Base-by-base conservation (phyloP, 23 tunicate genomes). In the Trididemnum nubilum region DNA sequence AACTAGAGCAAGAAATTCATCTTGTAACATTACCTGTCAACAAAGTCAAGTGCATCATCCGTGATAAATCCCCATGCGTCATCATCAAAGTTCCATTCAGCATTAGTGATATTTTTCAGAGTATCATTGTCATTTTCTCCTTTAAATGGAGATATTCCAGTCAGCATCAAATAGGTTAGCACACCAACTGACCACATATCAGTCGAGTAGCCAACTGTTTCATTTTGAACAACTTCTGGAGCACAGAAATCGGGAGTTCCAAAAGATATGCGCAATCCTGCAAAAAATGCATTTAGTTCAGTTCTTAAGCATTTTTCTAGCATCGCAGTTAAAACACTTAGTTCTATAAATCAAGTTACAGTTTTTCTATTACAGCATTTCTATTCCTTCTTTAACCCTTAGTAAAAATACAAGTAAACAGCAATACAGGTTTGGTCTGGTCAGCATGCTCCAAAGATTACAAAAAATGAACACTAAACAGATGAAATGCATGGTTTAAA, bases 101-200 rank as follows among this genome's bases (percentile, higher is more conserved):
- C 98, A 31, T 85, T 82, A 1, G 85, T 59, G 19, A 94, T 86
- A 35, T 89, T 94, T 72, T 81, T 81, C 72, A 85, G 34, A 3
- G 91, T 89, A 0, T 88, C 98, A 5, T 77, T 71, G 65, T 82
- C 92, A 33, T 89, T 94, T 49, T 89, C 86, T 2, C 98, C 98
- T 25, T 72, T 85, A 91, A 94, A 94, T 27, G 98, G 98, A 9
- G 89, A 81, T 29, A 84, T 34, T 50, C 98, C 98, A 52, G 94
- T 81, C 1, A 94, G 85, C 78, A 94, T 27, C 9, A 88, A 50
- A 51, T 89, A 89, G 0, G 90, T 60, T 24, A 94, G 64, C 19
- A 80, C 88, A 34, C 98, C 98, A 5, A 85, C 81, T 23, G 98
- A 94, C 98, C 98, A 94, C 95, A 94, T 94, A 77, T 94, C 98